A percentile compares a stretch with the other conserved stretches of the same genome.
These are phyloP conservation scores for Eulemur rubriventer DNA, from an alignment of 2,797 vertebrate genomes.

Conservation along the genomic window DNA sequence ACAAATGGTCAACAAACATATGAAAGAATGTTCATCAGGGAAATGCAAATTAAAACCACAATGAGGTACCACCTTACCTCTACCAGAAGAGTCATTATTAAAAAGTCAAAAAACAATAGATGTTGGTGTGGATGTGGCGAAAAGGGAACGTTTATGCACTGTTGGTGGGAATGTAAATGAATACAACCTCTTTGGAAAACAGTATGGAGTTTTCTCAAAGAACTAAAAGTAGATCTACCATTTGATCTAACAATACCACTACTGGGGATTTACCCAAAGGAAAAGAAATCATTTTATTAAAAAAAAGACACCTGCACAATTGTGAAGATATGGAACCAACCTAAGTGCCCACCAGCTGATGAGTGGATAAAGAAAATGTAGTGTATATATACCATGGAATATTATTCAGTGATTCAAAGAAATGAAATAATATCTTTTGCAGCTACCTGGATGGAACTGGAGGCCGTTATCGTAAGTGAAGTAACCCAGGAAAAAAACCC, in stretches of 20 bases:
- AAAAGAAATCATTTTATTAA: neutral
- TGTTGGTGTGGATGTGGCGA: neutral
- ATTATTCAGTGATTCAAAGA: neutral
- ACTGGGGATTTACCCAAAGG: neutral
- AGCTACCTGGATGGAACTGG: neutral
- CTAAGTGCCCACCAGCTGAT: neutral
- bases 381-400: neutral
- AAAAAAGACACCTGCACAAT: neutral
- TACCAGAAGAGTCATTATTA: neutral
- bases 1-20: neutral
- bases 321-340: neutral
- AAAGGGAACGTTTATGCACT: neutral
- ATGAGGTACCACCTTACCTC: neutral
- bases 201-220: neutral
- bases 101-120: neutral
- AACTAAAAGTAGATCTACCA: neutral
- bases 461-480: neutral
- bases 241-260: neutral
- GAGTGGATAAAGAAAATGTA: neutral
- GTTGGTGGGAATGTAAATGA: neutral
- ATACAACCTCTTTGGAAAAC: neutral
- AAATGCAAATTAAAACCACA: neutral
- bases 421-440: neutral
- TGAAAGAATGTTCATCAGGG: neutral
- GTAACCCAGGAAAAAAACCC: neutral